Evolutionary conservation across 2,888 invertebrate genomes (phyloP).

Genomic region (Zhengitettix transpicula): DNA sequence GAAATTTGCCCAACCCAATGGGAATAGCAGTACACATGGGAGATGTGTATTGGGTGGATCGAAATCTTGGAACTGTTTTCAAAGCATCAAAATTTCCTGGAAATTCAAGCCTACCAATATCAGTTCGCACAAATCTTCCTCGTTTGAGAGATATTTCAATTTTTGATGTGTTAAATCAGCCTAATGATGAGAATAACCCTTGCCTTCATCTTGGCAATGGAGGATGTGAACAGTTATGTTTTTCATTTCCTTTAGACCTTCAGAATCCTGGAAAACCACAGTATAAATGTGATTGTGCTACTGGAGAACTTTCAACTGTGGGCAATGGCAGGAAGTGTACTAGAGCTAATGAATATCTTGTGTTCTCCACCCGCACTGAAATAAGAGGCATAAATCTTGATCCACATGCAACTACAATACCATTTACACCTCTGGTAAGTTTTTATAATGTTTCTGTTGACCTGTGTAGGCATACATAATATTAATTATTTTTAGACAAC

Average conservation of each 20-base stretch:
- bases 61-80: constrained; percentile 71
- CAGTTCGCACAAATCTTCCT: constrained; percentile 65
- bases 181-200: constrained; percentile 63
- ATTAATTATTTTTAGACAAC: no score
- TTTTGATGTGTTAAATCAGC: constrained; percentile 79
- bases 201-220: constrained; percentile 55
- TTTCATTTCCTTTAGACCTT: constrained; percentile 63
- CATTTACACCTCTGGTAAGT: constrained; percentile 56
- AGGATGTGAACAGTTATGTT: constrained; percentile 89
- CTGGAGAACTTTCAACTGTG: constrained; percentile 54
- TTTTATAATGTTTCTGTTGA: no score
- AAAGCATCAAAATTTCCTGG: constrained; percentile 55
- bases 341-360: constrained; percentile 71
- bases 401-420: constrained; percentile 60
- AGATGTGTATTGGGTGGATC: constrained; percentile 87
- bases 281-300: constrained; percentile 80
- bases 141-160: constrained; percentile 82
- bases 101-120: constrained; percentile 41
- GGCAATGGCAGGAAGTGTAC: constrained; percentile 52
- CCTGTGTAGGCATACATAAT: no score
- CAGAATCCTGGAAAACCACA: constrained; percentile 7
- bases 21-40: constrained; percentile 74
- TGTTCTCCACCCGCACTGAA: constrained; percentile 88
- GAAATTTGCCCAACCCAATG: constrained; percentile 84
- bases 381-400: constrained; percentile 82